Percentiles rank a stretch among this genome's conserved stretches.
These are phyloP conservation scores for Ramphastos sulfuratus DNA, from an alignment of 2,113 vertebrate genomes.

Conservation along the genomic window DNA sequence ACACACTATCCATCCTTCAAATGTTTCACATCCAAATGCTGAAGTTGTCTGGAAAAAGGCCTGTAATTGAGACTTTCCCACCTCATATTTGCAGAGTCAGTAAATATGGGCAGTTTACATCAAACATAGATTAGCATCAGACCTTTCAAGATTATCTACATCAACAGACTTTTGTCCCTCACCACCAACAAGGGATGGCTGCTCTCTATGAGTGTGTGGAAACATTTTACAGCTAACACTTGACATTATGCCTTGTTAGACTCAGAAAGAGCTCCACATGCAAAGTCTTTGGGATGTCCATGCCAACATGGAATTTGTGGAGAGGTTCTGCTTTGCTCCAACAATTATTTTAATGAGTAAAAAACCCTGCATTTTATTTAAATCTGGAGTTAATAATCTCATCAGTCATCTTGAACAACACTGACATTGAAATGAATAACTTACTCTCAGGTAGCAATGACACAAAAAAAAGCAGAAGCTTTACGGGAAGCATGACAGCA, in stretches of 20 bases:
- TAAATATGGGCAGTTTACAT: not conserved
- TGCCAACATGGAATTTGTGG: not conserved
- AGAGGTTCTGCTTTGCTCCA: not conserved
- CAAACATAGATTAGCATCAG: not conserved
- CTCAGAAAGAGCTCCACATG: not conserved
- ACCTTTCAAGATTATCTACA: not conserved
- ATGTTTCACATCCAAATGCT: not conserved
- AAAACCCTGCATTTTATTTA: not conserved
- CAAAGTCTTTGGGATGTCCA: not conserved
- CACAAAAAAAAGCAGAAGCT: not conserved
- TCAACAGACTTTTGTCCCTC: not conserved
- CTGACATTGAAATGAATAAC: not conserved
- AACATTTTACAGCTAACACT: not conserved
- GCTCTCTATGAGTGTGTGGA: not conserved
- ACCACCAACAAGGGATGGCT: not conserved
- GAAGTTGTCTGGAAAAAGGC: not conserved
- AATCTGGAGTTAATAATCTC: not conserved
- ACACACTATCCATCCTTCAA: not conserved
- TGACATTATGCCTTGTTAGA: not conserved
- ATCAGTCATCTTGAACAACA: not conserved
- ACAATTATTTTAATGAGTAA: not conserved
- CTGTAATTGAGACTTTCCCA: not conserved
- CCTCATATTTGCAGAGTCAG: not conserved
- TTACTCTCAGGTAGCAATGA: not conserved
- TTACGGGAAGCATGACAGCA: not conserved